Conservation (phyloP, 1,140 invertebrate species). For the Brachionus manjavacas region DNA sequence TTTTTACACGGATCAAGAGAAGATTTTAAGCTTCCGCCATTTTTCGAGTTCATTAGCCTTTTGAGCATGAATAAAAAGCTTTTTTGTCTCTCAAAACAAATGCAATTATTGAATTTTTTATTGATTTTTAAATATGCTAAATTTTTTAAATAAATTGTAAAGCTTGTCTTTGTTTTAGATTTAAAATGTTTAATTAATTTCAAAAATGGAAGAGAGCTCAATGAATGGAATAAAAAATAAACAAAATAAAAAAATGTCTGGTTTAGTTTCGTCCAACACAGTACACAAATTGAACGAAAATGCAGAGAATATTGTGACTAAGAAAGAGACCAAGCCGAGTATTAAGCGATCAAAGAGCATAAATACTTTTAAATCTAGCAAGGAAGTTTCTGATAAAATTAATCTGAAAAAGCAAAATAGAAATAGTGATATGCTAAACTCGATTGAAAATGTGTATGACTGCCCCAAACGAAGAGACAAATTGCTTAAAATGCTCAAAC, state of each 20-base stretch:
- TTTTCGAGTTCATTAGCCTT: background rate
- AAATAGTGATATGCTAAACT: background rate
- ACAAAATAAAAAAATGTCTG: background rate
- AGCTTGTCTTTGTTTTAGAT: background rate
- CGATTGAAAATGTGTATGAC: background rate
- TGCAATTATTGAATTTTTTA: background rate
- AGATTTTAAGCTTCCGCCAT: background rate
- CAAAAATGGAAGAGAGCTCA: background rate
- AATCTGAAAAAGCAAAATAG: background rate
- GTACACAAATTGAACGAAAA: background rate
- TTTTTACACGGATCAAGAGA: background rate
- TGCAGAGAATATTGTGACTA: background rate
- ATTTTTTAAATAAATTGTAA: background rate
- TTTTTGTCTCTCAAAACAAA: background rate
- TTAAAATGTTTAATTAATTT: background rate
- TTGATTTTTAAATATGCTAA: background rate
- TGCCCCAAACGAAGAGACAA: background rate
- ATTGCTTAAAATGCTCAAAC: background rate
- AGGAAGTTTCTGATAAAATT: background rate
- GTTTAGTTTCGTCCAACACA: background rate
- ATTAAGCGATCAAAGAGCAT: constrained; percentile 15
- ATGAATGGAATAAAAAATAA: background rate
- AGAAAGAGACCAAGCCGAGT: background rate
- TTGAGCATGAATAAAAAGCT: background rate
- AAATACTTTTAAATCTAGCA: background rate